These are phyloP conservation scores for Chromobotia macracanthus DNA, from an alignment of 2,797 vertebrate species.

Conservation along the genomic window DNA sequence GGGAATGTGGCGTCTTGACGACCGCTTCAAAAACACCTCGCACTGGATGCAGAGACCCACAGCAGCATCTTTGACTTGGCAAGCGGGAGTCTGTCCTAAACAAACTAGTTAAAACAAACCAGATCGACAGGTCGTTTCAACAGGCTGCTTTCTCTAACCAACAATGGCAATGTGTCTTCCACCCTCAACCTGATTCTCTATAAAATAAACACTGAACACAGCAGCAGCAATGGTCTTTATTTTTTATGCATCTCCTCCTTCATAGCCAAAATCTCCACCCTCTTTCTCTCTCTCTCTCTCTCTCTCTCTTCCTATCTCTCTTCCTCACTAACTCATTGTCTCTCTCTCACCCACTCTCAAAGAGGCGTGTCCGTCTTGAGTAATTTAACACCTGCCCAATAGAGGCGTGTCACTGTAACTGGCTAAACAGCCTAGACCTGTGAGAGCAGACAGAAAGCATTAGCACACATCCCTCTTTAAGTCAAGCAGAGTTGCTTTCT, in stretches of 20 bases:
- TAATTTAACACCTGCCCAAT: slow-evolving; percentile 90
- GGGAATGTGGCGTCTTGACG: slow-evolving; percentile 19
- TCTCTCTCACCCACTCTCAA: slow-evolving; percentile 36
- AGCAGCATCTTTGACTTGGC: slow-evolving; percentile 10
- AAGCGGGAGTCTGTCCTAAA: background rate
- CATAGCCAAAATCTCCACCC: slow-evolving; percentile 24
- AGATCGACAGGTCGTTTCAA: slow-evolving; percentile 3
- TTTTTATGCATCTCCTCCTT: slow-evolving; percentile 10
- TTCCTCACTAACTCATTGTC: slow-evolving; percentile 36
- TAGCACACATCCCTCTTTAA: slow-evolving; percentile 51
- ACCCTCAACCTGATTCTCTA: slow-evolving; percentile 21
- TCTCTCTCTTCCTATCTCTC: slow-evolving; percentile 47
- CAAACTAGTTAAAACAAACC: background rate
- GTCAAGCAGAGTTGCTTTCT: background rate
- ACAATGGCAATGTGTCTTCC: background rate
- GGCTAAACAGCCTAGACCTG: slow-evolving; percentile 87
- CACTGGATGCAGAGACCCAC: background rate
- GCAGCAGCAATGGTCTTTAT: background rate
- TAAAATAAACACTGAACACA: slow-evolving; percentile 15
- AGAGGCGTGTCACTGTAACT: slow-evolving; percentile 82
- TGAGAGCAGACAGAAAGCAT: slow-evolving; percentile 63
- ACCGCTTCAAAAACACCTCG: slow-evolving; percentile 19
- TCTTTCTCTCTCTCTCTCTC: slow-evolving; percentile 43
- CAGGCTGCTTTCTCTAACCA: background rate
- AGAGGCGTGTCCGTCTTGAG: slow-evolving; percentile 80